Conservation (phyloP, 23 tunicate species). For the Styela plicata region DNA sequence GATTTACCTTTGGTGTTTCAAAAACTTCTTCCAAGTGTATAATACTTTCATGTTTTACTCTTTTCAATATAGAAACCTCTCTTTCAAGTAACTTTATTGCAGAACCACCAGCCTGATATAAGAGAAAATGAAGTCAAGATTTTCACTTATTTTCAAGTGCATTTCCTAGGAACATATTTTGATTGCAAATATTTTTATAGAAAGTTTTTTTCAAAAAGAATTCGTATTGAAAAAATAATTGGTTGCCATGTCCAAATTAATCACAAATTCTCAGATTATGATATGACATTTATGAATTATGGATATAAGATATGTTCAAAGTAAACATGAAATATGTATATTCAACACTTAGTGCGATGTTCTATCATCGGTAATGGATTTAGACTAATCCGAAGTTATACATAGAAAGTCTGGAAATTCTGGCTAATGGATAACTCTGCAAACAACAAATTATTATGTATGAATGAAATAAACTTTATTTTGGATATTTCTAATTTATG, state of each 20-base stretch:
- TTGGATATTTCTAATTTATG: no score
- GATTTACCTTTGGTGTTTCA: conserved; percentile 77
- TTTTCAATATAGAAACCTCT: conserved; percentile 77
- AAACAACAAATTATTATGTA: no score
- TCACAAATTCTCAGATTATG: no score
- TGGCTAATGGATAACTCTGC: neutral
- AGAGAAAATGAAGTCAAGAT: no score
- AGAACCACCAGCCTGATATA: conserved; percentile 84
- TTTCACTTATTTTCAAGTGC: no score
- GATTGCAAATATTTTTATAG: no score
- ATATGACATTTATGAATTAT: neutral
- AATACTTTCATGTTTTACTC: conserved; percentile 74
- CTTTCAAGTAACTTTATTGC: conserved; percentile 71
- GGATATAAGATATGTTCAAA: no score
- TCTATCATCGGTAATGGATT: neutral
- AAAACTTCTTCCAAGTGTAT: conserved; percentile 85
- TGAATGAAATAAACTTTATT: no score
- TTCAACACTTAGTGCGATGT: neutral
- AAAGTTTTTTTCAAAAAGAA: no score
- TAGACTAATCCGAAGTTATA: neutral
- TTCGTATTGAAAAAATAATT: no score
- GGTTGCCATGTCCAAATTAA: no score
- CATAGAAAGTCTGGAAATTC: neutral
- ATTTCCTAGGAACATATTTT: no score
- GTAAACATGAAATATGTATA: neutral